Conservation (phyloP, 2,113 vertebrate species). For the Cyanoderma ruficeps region DNA sequence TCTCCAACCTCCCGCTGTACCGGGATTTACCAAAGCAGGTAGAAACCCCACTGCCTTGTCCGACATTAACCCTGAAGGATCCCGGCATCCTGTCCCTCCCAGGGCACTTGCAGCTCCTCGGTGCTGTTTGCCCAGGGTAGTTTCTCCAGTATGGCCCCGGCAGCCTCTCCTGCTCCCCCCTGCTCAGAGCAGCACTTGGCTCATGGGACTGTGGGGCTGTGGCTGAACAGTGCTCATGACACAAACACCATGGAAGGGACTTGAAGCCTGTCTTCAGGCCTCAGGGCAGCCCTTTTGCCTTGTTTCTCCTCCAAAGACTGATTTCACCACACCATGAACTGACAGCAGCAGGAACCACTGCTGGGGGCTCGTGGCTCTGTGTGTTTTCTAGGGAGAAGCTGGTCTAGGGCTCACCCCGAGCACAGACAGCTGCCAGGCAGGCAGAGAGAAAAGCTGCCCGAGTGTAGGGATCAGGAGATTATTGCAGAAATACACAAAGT, state of each 20-base stretch:
- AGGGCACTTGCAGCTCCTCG: neutral
- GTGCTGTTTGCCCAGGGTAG: neutral
- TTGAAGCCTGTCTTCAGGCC: neutral
- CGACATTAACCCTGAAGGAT: neutral
- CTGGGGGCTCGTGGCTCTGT: rapidly evolving
- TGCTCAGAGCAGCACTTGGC: neutral
- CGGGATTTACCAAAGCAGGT: neutral
- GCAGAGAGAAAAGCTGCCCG: neutral
- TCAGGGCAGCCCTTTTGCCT: neutral
- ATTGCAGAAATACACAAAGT: neutral
- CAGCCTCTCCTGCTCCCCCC: neutral
- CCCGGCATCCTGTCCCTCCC: neutral
- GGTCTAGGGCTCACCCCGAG: neutral
- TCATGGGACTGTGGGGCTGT: rapidly evolving
- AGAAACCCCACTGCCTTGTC: neutral
- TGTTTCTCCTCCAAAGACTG: neutral
- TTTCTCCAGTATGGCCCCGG: neutral
- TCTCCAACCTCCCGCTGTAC: neutral
- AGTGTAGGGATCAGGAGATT: neutral
- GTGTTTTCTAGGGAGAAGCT: neutral
- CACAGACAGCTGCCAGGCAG: neutral
- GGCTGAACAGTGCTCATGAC: rapidly evolving
- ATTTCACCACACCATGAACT: rapidly evolving
- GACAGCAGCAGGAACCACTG: neutral
- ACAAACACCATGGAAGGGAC: neutral